phyloP scores from a whole-genome alignment of 1,140 invertebrate species.

The Cryptotermes secundus region DNA sequence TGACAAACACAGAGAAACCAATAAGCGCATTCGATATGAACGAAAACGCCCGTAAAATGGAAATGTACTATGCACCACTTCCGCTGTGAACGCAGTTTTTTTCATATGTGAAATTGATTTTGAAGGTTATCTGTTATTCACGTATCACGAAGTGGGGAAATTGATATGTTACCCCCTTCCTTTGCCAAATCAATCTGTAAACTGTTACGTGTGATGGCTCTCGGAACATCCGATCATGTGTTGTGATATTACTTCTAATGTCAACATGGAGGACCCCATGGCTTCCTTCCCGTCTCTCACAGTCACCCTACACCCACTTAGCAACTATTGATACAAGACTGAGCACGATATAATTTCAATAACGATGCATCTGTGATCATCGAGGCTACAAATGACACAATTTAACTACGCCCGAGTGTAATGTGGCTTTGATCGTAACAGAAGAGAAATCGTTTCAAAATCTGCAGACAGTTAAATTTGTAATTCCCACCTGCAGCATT shows the following conservation, averaged over 20 bases:
- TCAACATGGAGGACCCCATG: neutral
- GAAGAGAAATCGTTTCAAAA: neutral
- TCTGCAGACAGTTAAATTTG: neutral
- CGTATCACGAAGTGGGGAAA: neutral
- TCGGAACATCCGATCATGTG: neutral
- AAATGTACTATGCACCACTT: neutral
- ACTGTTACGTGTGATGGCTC: too few species aligned
- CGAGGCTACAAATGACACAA: neutral
- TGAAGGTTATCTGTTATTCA: neutral
- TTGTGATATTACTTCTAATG: conserved; percentile 18
- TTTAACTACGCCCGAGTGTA: neutral
- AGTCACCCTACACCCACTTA: neutral
- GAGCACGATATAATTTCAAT: too few species aligned
- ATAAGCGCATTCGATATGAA: neutral
- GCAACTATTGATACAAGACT: neutral
- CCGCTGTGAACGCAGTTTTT: neutral
- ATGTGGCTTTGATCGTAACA: neutral
- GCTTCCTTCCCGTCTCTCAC: neutral
- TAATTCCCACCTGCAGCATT: too few species aligned
- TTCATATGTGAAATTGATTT: neutral
- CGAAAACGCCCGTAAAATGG: too few species aligned
- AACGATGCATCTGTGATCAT: neutral
- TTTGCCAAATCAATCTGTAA: neutral
- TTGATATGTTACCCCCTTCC: neutral
- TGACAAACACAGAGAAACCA: neutral